These are phyloP conservation scores for Rambutsinella grinnellia DNA, from an alignment of 2,888 invertebrate species.

Conservation along the genomic window DNA sequence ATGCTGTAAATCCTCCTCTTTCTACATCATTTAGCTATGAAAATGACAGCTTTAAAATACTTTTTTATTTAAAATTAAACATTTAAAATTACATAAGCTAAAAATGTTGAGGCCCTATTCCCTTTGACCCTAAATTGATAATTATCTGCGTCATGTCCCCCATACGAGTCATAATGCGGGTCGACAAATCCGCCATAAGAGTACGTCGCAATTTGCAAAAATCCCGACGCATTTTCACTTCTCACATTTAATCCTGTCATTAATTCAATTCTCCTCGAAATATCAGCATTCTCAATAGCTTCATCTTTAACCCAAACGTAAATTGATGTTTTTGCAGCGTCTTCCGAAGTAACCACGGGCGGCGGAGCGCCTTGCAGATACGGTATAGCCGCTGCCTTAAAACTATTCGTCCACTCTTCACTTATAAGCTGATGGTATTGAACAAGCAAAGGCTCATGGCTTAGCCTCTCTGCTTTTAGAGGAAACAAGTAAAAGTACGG, in stretches of 20 bases:
- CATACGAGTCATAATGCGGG: slow-evolving; percentile 54
- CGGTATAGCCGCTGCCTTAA: slow-evolving; percentile 41
- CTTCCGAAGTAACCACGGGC: slow-evolving; percentile 6
- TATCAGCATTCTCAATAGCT: slow-evolving; percentile 27
- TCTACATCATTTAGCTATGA: slow-evolving; percentile 62
- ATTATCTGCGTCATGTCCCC: not conserved
- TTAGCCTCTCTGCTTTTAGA: slow-evolving; percentile 40
- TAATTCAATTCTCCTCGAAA: slow-evolving; percentile 49
- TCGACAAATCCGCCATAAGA: slow-evolving; percentile 60
- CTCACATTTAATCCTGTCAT: slow-evolving; percentile 57
- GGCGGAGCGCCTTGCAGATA: slow-evolving; percentile 50
- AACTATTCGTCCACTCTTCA: slow-evolving; percentile 48
- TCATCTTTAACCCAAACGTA: slow-evolving; percentile 59
- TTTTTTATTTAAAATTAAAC: no score
- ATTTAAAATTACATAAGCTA: slow-evolving; percentile 51
- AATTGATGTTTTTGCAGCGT: slow-evolving; percentile 51
- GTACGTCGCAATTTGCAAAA: slow-evolving; percentile 58
- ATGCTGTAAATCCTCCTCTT: slow-evolving; percentile 64
- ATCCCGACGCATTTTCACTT: slow-evolving; percentile 46
- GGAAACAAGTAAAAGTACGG: slow-evolving; percentile 27
- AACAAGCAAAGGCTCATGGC: slow-evolving; percentile 16
- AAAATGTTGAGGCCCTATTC: slow-evolving; percentile 50
- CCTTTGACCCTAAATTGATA: slow-evolving; percentile 39
- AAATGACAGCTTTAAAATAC: no score
- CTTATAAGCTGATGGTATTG: slow-evolving; percentile 48